Conservation (phyloP, 2,888 invertebrate species). For the Melinaea menophilus region DNA sequence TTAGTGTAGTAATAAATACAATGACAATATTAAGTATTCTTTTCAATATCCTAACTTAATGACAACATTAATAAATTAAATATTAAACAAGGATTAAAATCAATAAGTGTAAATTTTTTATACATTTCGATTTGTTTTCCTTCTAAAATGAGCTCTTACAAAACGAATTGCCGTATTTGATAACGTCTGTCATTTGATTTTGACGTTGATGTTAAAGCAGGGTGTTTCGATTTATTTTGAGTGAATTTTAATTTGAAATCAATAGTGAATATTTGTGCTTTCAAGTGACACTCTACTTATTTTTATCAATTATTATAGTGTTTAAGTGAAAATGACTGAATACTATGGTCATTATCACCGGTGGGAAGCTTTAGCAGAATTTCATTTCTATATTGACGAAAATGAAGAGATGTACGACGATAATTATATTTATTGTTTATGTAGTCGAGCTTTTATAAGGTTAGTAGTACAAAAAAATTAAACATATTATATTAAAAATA, state of each 20-base stretch:
- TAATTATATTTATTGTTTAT: conserved; percentile 81
- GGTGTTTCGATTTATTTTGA: conserved; percentile 11
- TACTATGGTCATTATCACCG: conserved; percentile 69
- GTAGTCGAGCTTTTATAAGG: conserved; percentile 84
- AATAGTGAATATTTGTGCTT: conserved; percentile 3
- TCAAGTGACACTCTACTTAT: background rate
- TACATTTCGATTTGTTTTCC: too few relatives aligned
- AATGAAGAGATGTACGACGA: conserved; percentile 53
- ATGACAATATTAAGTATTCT: too few relatives aligned
- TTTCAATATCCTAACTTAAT: too few relatives aligned
- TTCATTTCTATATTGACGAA: conserved; percentile 70
- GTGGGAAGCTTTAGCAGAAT: conserved; percentile 84
- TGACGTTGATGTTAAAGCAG: background rate
- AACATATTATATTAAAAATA: conserved; percentile 10
- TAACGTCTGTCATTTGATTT: conserved; percentile 13
- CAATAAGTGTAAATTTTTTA: too few relatives aligned
- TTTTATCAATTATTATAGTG: background rate
- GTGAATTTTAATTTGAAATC: conserved; percentile 12
- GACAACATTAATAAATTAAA: too few relatives aligned
- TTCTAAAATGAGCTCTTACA: background rate
- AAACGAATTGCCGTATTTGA: background rate
- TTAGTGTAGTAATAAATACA: too few relatives aligned
- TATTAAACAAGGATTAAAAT: too few relatives aligned
- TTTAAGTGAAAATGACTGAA: conserved; percentile 59
- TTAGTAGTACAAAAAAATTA: conserved; percentile 38